Evolutionary conservation across 2,888 invertebrate genomes (phyloP).

Genomic region (Drosophila suboccidentalis): DNA sequence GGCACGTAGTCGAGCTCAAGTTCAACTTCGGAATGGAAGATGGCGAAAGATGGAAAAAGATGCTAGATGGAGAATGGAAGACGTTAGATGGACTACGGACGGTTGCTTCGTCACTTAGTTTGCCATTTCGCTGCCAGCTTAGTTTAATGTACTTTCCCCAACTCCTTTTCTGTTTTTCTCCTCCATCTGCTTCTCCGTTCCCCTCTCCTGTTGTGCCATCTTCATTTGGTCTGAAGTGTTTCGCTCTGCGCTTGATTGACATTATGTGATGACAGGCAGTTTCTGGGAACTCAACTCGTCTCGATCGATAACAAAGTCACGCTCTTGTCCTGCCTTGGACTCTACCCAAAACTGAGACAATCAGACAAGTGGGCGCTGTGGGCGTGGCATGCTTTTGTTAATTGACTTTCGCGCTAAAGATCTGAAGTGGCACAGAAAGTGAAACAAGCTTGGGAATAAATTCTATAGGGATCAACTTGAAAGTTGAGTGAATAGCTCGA

Average conservation of each 20-base stretch:
- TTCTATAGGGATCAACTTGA: neutral
- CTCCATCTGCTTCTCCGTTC: neutral
- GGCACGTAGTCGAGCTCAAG: conserved; percentile 31
- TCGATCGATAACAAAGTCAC: conserved; percentile 33
- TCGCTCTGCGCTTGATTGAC: conserved; percentile 66
- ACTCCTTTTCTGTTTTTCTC: neutral
- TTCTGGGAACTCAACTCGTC: neutral
- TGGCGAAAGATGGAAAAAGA: conserved; percentile 10
- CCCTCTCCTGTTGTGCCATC: conserved; percentile 13
- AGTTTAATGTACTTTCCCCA: conserved; percentile 51
- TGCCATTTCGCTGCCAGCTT: conserved; percentile 69
- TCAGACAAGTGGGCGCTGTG: neutral
- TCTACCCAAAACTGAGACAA: conserved; percentile 5
- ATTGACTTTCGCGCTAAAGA: conserved; percentile 13
- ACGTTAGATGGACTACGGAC: conserved; percentile 20
- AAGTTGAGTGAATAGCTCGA: neutral
- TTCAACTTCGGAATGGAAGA: conserved; percentile 26
- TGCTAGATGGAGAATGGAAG: neutral
- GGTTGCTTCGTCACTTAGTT: conserved; percentile 56
- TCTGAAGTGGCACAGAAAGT: neutral
- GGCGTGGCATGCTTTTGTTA: conserved; percentile 5
- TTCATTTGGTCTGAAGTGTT: conserved; percentile 58
- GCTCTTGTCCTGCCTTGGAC: neutral
- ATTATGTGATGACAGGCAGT: conserved; percentile 55
- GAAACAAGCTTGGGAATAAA: neutral